Evolutionary conservation across 2,888 invertebrate genomes (phyloP), one percentile per base, ranked within the genome.

Genomic region (Charanyca ferruginea): DNA sequence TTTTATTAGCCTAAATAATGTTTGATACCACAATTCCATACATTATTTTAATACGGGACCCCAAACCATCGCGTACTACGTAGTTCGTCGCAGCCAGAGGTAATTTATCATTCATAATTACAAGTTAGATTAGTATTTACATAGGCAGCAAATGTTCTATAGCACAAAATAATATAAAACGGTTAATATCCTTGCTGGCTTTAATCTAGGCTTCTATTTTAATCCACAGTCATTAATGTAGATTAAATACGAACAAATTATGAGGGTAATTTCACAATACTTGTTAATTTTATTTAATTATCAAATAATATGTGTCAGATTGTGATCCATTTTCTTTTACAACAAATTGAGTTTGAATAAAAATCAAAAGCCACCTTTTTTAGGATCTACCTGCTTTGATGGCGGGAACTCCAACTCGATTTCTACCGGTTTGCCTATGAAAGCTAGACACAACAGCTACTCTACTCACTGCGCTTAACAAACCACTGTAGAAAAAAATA

Each of bases 41-140:
- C 11, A 38, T 38, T n/a, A n/a, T 16, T 38, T 18, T 9, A 20
- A 20, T 9, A 6, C 1, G 8, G 22, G 9, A 2, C 35, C 23
- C 41, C 6, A 32, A 55, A 48, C 25, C 13, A 8, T 16, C 16
- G 38, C 38, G 38, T 38, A 22, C 38, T 44, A 8, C 25, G 28
- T 41, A 22, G 55, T 25, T 32, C n/a, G 8, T 20, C 1, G 28
- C 41, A 20, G 52, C 6, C 6, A 13, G n/a, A 45, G 9, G 45
- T 45, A 54, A 70, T 70, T 70, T 48, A 38, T 70, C 53, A 58
- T 70, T 57, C 22, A 70, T 58, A 66, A 59, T 47, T 28, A 59
- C 42, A 41, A 41, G 44, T 18, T 9, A 44, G 28, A 61, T 72
- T 61, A 61, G 20, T 66, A 61, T 53, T 72, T 64, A 49, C 58